Percentiles rank a stretch among this genome's conserved stretches.
Conservation (phyloP, 2,888 invertebrate species). For the Cyrtodaria siliqua region DNA sequence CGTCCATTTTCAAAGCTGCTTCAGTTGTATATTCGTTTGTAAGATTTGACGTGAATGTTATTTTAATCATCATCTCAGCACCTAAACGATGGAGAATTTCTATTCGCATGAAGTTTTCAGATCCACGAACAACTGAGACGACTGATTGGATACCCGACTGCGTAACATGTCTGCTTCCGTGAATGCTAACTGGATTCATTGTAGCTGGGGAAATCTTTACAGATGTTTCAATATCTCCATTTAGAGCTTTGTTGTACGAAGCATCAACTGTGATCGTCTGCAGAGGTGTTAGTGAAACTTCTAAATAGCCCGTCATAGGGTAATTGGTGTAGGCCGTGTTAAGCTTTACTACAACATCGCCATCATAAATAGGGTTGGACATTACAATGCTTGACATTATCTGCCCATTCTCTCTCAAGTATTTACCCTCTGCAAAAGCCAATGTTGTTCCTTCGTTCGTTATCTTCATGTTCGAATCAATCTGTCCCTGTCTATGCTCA, state of each 20-base stretch:
- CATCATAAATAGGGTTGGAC: slow-evolving; percentile 51
- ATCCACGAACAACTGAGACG: slow-evolving; percentile 9
- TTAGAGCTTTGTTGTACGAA: slow-evolving; percentile 13
- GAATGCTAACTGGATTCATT: slow-evolving; percentile 40
- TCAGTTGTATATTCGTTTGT: slow-evolving; percentile 19
- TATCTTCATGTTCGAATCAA: slow-evolving; percentile 51
- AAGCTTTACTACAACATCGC: slow-evolving; percentile 52
- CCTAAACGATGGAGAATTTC: slow-evolving; percentile 18
- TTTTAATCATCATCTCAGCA: slow-evolving; percentile 2
- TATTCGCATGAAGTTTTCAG: slow-evolving; percentile 7
- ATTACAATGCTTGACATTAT: slow-evolving; percentile 52
- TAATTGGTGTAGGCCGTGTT: slow-evolving; percentile 48
- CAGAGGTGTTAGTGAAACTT: slow-evolving; percentile 52
- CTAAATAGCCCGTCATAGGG: slow-evolving; percentile 65
- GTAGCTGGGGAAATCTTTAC: slow-evolving; percentile 37
- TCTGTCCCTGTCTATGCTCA: slow-evolving; percentile 60
- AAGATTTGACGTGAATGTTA: slow-evolving; percentile 40
- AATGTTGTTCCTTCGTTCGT: slow-evolving; percentile 46
- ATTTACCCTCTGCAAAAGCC: slow-evolving; percentile 54
- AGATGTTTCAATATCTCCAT: slow-evolving; percentile 28
- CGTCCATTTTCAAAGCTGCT: slow-evolving; percentile 6
- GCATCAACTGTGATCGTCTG: slow-evolving; percentile 34
- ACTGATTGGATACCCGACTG: slow-evolving; percentile 3
- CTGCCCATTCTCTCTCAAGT: slow-evolving; percentile 37
- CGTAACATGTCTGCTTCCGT: slow-evolving; percentile 6